Conservation (phyloP, 2,888 invertebrate genomes). For the Lasioglossum villosulum region DNA sequence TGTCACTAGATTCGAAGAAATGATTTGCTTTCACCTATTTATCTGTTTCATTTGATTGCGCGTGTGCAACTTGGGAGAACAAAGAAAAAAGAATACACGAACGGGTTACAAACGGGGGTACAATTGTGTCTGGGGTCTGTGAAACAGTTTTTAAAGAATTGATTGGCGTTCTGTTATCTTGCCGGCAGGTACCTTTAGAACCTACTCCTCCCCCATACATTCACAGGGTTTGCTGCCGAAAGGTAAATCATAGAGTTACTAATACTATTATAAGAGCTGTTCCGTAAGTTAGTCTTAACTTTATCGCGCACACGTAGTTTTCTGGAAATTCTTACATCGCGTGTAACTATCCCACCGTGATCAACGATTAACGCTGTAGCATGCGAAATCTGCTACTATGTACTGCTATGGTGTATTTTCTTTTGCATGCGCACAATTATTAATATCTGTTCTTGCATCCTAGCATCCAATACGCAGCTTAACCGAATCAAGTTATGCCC, state of each 20-base stretch:
- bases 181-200: constrained; percentile 84
- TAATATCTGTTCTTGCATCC: not conserved
- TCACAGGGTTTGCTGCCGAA: constrained; percentile 87
- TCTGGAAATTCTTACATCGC: not conserved
- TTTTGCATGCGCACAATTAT: constrained; percentile 24
- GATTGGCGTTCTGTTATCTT: constrained; percentile 82
- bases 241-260: constrained; percentile 86
- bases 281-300: constrained; percentile 62
- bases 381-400: not conserved
- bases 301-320: constrained; percentile 23
- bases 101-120: constrained; percentile 42
- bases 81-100: constrained; percentile 23
- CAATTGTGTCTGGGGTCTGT: constrained; percentile 53
- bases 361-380: constrained; percentile 19
- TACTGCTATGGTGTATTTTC: not conserved
- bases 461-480: not conserved
- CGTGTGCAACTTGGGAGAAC: not conserved
- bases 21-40: not conserved
- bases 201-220: constrained; percentile 83
- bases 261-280: constrained; percentile 70
- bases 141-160: constrained; percentile 67
- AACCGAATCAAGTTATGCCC: not conserved
- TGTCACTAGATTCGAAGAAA: not conserved
- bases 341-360: constrained; percentile 17
- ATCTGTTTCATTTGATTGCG: not conserved